A percentile compares a stretch with the other conserved stretches of the same genome.
These are phyloP conservation scores for Charina bottae DNA, from an alignment of 2,113 vertebrate species.

Conservation along the genomic window DNA sequence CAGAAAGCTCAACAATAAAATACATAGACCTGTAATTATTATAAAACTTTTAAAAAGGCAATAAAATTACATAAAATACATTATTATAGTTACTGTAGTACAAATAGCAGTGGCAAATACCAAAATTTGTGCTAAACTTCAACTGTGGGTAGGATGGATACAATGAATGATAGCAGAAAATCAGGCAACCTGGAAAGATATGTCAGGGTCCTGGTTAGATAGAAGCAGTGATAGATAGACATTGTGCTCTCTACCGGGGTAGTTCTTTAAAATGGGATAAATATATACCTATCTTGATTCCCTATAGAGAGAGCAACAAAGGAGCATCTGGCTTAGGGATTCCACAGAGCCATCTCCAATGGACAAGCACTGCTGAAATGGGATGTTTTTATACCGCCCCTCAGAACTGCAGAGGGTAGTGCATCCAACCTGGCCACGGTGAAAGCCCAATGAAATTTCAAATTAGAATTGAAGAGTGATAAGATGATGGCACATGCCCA, in stretches of 20 bases:
- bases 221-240: not conserved
- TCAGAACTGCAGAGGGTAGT: not conserved
- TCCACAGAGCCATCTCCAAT: not conserved
- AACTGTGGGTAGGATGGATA: not conserved
- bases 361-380: not conserved
- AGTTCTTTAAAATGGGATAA: not conserved
- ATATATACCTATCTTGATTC: not conserved
- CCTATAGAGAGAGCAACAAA: not conserved
- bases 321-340: not conserved
- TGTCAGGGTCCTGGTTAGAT: not conserved
- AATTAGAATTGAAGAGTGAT: not conserved
- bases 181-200: not conserved
- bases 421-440: not conserved
- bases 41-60: not conserved
- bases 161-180: not conserved
- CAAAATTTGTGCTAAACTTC: not conserved
- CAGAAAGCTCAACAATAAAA: not conserved
- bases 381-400: not conserved
- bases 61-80: not conserved
- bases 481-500: not conserved
- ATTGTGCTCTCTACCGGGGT: not conserved
- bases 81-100: not conserved
- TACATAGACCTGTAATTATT: not conserved
- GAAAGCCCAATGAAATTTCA: not conserved
- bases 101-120: not conserved